Conservation (phyloP, 1,140 invertebrate genomes). For the Pachypeltis micranthus region DNA sequence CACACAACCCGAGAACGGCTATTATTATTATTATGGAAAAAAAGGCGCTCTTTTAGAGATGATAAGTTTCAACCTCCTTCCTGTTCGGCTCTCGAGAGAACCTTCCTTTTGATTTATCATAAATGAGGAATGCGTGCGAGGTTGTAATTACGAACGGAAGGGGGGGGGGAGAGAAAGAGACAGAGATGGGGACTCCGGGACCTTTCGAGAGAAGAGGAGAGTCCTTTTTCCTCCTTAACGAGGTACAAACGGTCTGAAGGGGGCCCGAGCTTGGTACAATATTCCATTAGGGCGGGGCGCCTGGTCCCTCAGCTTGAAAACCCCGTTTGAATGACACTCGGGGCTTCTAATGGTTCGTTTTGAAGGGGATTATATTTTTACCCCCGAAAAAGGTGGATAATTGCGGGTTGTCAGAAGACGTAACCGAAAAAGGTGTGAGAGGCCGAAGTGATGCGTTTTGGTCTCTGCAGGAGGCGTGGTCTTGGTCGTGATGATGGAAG, state of each 20-base stretch:
- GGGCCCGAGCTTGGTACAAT: background rate
- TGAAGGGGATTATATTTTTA: slow-evolving; percentile 4
- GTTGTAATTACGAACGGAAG: slow-evolving; percentile 7
- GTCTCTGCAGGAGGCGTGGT: too few relatives aligned
- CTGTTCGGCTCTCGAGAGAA: background rate
- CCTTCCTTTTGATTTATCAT: slow-evolving; percentile 7
- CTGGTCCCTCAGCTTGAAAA: background rate
- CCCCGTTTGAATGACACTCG: background rate
- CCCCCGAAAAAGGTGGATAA: slow-evolving; percentile 4
- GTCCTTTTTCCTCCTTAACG: too few relatives aligned
- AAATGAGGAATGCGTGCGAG: slow-evolving; percentile 9
- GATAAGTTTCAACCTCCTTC: too few relatives aligned
- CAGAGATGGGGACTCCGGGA: background rate
- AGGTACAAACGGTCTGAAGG: slow-evolving; percentile 1
- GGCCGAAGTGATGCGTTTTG: too few relatives aligned
- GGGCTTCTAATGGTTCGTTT: slow-evolving; percentile 9
- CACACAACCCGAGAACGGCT: too few relatives aligned
- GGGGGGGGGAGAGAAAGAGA: too few relatives aligned
- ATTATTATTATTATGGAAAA: slow-evolving; percentile 1
- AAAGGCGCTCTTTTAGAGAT: slow-evolving; percentile 3
- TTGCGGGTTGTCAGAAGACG: slow-evolving; percentile 3
- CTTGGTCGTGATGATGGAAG: too few relatives aligned
- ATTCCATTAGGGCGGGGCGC: slow-evolving; percentile 4
- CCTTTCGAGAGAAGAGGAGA: too few relatives aligned
- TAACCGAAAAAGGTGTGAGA: slow-evolving; percentile 1